phyloP scores from a whole-genome alignment of 2,888 invertebrate genomes.

The Sicus ferrugineus region DNA sequence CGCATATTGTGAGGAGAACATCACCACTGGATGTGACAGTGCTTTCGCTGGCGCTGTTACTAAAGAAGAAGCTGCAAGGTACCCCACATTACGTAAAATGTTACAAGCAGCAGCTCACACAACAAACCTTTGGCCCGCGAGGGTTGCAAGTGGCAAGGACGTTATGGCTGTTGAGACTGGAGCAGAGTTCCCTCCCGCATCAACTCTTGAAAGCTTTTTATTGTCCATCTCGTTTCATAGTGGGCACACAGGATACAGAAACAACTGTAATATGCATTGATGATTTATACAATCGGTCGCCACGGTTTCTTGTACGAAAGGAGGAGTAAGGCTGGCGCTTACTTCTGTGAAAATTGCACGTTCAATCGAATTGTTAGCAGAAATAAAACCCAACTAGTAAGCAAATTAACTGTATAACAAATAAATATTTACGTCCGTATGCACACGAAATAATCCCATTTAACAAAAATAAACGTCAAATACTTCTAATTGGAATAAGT shows the following conservation, averaged over 20 bases:
- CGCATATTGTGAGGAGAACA: constrained; percentile 54
- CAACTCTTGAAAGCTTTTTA: constrained; percentile 43
- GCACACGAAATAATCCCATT: too few relatives aligned
- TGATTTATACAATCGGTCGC: too few relatives aligned
- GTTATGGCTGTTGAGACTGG: constrained; percentile 38
- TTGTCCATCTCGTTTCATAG: constrained; percentile 39
- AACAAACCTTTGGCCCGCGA: constrained; percentile 41
- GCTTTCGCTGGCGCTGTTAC: constrained; percentile 31
- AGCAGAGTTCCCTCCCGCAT: constrained; percentile 39
- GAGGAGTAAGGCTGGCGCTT: too few relatives aligned
- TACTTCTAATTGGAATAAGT: too few relatives aligned
- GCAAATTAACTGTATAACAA: too few relatives aligned
- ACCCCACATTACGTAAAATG: constrained; percentile 34
- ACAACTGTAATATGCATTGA: constrained; percentile 28
- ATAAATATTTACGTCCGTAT: too few relatives aligned
- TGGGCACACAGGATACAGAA: background rate
- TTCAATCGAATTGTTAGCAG: too few relatives aligned
- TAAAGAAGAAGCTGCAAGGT: constrained; percentile 42
- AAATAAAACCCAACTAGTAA: too few relatives aligned
- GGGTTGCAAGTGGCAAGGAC: constrained; percentile 34
- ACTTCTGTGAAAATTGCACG: too few relatives aligned
- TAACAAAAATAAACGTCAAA: too few relatives aligned
- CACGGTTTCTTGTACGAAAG: too few relatives aligned
- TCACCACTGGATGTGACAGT: constrained; percentile 40
- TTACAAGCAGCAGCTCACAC: background rate